These are phyloP conservation scores for Pseudorectes ferrugineus DNA, from an alignment of 2,113 vertebrate species.

Conservation along the genomic window DNA sequence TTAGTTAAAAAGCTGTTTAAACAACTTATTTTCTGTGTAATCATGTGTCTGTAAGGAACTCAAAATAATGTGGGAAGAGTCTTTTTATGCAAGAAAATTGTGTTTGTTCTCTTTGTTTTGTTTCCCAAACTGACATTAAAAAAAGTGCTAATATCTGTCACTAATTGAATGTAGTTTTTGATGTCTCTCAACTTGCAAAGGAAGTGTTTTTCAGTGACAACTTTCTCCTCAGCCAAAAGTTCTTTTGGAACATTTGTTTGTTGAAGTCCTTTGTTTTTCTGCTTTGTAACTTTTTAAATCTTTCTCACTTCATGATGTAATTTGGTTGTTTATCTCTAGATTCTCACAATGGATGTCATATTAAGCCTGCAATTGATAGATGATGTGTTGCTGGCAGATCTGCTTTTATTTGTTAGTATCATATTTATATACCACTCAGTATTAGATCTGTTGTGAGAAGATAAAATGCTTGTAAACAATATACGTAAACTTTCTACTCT, in stretches of 20 bases:
- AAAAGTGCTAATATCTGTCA: neutral
- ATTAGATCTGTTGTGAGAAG: neutral
- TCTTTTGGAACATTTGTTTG: neutral
- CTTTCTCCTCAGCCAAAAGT: neutral
- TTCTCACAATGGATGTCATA: neutral
- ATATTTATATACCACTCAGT: neutral
- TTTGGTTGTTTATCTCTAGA: neutral
- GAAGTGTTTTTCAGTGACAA: neutral
- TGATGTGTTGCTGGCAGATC: neutral
- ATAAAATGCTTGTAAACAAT: neutral
- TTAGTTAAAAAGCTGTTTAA: neutral
- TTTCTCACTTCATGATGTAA: neutral
- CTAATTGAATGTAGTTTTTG: neutral
- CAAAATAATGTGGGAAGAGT: neutral
- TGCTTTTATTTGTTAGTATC: neutral
- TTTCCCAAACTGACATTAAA: neutral
- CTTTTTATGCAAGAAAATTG: neutral
- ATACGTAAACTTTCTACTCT: neutral
- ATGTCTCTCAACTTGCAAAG: neutral
- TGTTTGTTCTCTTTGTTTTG: neutral
- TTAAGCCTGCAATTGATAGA: neutral
- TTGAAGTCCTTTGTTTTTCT: neutral
- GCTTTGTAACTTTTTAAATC: neutral
- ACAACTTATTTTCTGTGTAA: neutral
- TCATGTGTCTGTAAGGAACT: neutral